Evolutionary conservation across 2,888 invertebrate genomes (phyloP).

Genomic region (Geotrupes spiniger): DNA sequence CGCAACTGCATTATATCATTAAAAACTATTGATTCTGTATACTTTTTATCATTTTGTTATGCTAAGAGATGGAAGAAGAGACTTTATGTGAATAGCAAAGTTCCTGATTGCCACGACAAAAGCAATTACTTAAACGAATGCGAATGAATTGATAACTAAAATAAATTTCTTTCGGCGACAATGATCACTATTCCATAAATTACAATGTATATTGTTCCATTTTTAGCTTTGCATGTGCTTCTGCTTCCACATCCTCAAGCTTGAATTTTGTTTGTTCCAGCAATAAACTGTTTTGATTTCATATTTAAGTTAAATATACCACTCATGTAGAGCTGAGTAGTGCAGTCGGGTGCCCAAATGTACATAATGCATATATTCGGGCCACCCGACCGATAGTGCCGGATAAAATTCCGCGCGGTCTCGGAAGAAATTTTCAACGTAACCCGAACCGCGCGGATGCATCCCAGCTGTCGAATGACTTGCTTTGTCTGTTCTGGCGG

Average conservation of each 20-base stretch:
- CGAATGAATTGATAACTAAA: too few species aligned
- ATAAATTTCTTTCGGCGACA: too few species aligned
- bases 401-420: slow-evolving; percentile 24
- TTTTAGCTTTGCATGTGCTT: slow-evolving; percentile 42
- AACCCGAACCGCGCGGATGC: slow-evolving; percentile 16
- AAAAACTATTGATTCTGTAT: too few species aligned
- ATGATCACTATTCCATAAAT: too few species aligned
- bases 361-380: slow-evolving; percentile 14
- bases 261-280: slow-evolving; percentile 24
- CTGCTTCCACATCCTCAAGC: slow-evolving; percentile 33
- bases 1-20: too few species aligned
- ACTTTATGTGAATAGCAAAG: too few species aligned
- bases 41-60: too few species aligned
- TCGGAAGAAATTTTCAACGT: slow-evolving; percentile 15
- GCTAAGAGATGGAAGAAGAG: too few species aligned
- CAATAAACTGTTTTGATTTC: slow-evolving; percentile 27
- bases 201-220: slow-evolving; percentile 18
- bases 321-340: slow-evolving; percentile 32
- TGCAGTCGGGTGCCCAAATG: slow-evolving; percentile 23
- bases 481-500: slow-evolving; percentile 53
- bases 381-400: slow-evolving; percentile 28
- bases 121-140: too few species aligned
- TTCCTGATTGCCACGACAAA: too few species aligned
- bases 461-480: slow-evolving; percentile 46
- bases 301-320: slow-evolving; percentile 30